Conservation (phyloP, 1,140 invertebrate species). For the Trialeurodes vaporariorum region DNA sequence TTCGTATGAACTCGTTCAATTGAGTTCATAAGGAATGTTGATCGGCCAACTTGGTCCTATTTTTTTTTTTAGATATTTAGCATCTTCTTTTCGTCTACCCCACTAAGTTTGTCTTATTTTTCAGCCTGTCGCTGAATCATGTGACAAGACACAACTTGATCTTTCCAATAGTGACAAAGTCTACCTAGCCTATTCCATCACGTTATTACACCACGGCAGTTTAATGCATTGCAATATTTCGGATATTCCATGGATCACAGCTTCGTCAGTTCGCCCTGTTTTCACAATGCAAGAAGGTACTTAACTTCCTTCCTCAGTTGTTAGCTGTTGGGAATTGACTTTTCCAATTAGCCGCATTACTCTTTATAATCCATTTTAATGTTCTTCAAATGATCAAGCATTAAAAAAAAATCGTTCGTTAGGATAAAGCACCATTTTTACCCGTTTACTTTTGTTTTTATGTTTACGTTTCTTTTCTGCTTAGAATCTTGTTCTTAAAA, state of each 20-base stretch:
- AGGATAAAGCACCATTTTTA: no score
- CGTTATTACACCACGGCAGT: conserved; percentile 63
- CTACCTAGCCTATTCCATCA: conserved; percentile 71
- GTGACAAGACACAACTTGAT: conserved; percentile 6
- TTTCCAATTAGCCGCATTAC: no score
- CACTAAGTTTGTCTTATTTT: conserved; percentile 9
- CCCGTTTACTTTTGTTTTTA: no score
- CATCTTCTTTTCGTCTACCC: conserved; percentile 6
- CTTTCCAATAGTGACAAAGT: conserved; percentile 38
- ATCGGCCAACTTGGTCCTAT: no score
- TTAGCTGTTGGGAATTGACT: no score
- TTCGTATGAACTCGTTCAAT: no score
- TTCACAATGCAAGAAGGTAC: conserved; percentile 55
- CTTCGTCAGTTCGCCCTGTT: conserved; percentile 56
- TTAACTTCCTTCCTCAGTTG: no score
- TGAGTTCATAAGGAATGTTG: no score
- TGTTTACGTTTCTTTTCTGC: no score
- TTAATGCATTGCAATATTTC: conserved; percentile 70
- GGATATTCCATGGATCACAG: conserved; percentile 59
- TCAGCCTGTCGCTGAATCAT: conserved; percentile 22
- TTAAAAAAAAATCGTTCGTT: no score
- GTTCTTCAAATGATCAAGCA: no score
- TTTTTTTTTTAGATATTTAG: conserved; percentile 21
- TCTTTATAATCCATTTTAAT: conserved; percentile 9
- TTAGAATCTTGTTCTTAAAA: no score